Evolutionary conservation across 2,797 vertebrate genomes (phyloP).

Genomic region (Glossophaga mutica): DNA sequence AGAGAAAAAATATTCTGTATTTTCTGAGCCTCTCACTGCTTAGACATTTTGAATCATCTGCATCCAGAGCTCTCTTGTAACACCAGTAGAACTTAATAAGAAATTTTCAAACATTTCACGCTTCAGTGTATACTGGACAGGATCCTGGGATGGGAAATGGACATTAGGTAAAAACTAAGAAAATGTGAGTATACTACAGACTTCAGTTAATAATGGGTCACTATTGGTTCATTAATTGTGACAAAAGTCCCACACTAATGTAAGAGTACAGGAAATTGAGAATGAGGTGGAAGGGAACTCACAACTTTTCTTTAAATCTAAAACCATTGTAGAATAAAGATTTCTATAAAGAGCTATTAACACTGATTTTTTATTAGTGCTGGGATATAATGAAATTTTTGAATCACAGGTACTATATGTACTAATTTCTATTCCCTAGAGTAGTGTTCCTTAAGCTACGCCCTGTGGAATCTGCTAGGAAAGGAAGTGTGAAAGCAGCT

Average conservation of each 20-base stretch:
- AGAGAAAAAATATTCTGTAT: neutral
- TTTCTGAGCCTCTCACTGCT: neutral
- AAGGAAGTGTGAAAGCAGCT: neutral
- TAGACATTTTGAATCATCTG: slow-evolving; percentile 7
- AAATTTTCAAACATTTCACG: neutral
- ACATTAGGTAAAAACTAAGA: neutral
- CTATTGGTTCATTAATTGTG: neutral
- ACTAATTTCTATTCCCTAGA: neutral
- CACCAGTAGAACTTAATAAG: neutral
- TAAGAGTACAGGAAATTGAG: neutral
- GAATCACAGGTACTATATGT: neutral
- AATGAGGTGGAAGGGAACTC: neutral
- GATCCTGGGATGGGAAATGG: neutral
- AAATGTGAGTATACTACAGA: neutral
- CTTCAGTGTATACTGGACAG: neutral
- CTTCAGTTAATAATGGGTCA: neutral
- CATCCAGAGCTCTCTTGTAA: neutral
- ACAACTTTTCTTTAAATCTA: neutral
- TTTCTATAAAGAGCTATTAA: neutral
- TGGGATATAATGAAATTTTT: neutral
- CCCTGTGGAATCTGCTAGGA: neutral
- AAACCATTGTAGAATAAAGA: neutral
- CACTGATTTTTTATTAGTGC: neutral
- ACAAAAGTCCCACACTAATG: neutral
- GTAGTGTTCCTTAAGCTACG: neutral